Base-by-base conservation (phyloP, 1,140 invertebrate species). In the Plodia interpunctella region DNA sequence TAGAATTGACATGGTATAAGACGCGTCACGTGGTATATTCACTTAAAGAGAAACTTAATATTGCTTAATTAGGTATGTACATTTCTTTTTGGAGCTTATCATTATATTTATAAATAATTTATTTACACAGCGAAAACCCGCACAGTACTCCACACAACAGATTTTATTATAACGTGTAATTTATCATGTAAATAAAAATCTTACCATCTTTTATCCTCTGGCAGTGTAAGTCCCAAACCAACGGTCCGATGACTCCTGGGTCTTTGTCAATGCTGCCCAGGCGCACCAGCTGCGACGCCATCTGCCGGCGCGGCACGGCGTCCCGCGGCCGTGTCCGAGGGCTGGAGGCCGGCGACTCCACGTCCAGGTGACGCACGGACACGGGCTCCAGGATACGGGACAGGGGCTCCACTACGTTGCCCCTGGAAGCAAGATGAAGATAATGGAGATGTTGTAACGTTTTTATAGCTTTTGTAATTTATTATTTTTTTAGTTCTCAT, bases 201-300 rank as follows among this genome's bases (percentile, higher is more conserved):
- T 69, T 53, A 85, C 86, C 78, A 63, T 87, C 83, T 49, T 83
- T 86, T 15, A 90, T 86, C 64, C 88, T 86, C 61, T 88, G 88
- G 59, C 86, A 83, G 73, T 94, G 94, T 51, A 94, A 77, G 78
- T 95, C 93, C 95, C 95, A 96, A 2, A 96, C 95, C 49, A 95
- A 86, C 0, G 95, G 95, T 0, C 95, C 95, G 20, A 96, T 91
- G n/a, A 96, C 93, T n/a, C 95, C 95, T 0, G 95, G 95, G 90
- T 96, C 95, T 67, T 92, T 92, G 4, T 92, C 93, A 3, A 92
- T 83, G 65, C 92, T 93, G 19, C 91, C 91, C 35, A 92, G 88
- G 17, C 92, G 68, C 0, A 90, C 89, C 17, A 91, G 66, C 59
- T 87, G 81, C 0, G 85, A 82, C 1, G 87, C 62, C 78, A 87